A percentile compares a stretch with the other conserved stretches of the same genome.
Evolutionary conservation across 1,140 invertebrate genomes (phyloP).

Genomic region (Coenobita brevimanus): DNA sequence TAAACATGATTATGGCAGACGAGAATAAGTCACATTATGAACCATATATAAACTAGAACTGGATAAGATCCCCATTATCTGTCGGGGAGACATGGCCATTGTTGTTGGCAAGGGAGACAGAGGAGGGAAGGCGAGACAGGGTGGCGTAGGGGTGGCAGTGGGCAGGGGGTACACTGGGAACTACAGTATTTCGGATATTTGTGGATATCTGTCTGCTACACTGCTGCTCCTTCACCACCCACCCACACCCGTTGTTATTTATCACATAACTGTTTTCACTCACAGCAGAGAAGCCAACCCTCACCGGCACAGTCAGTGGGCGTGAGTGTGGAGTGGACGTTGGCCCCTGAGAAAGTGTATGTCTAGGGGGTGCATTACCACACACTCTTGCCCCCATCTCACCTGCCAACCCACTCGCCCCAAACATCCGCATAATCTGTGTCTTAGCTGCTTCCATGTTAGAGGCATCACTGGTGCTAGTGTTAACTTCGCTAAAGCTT

Average conservation of each 20-base stretch:
- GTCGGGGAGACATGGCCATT: constrained; percentile 27
- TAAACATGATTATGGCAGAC: constrained; percentile 32
- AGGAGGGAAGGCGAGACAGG: neutral
- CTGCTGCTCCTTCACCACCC: constrained; percentile 68
- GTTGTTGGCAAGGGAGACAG: constrained; percentile 15
- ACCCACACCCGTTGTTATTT: constrained; percentile 56
- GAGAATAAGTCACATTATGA: constrained; percentile 19
- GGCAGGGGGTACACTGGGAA: neutral
- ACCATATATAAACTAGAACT: constrained; percentile 48
- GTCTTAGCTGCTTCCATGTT: constrained; percentile 34
- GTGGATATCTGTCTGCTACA: constrained; percentile 22
- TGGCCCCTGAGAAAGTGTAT: neutral
- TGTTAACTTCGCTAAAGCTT: constrained; percentile 53
- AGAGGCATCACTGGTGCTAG: constrained; percentile 16
- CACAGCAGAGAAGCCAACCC: neutral
- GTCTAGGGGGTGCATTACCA: neutral
- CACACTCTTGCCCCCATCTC: neutral
- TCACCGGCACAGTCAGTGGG: neutral
- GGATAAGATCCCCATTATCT: constrained; percentile 44
- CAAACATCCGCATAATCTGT: constrained; percentile 64
- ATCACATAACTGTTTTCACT: constrained; percentile 32
- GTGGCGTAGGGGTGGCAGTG: neutral
- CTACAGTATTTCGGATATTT: neutral
- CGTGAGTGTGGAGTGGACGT: constrained; percentile 8
- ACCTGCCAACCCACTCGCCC: neutral